Conservation (phyloP, 2,797 vertebrate genomes). For the Cynopterus sphinx region DNA sequence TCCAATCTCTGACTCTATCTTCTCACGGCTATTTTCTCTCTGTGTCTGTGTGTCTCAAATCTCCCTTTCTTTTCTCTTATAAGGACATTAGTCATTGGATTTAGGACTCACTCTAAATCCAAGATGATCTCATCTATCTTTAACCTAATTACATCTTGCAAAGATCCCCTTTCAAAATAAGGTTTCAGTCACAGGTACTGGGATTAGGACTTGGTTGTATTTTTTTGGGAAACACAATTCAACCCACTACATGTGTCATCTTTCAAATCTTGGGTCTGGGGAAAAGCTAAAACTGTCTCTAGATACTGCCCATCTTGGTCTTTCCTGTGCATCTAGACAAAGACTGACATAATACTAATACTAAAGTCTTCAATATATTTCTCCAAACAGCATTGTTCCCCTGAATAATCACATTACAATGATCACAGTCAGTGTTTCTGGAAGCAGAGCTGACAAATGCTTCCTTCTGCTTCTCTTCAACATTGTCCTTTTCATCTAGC, state of each 20-base stretch:
- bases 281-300: neutral
- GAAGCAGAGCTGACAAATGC: neutral
- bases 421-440: neutral
- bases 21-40: neutral
- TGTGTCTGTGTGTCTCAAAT: neutral
- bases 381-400: neutral
- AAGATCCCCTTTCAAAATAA: conserved; percentile 4
- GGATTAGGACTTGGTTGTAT: neutral
- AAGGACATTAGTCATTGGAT: neutral
- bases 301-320: neutral
- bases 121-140: neutral
- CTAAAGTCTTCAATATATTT: neutral
- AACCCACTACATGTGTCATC: neutral
- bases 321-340: neutral
- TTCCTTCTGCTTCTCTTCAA: neutral
- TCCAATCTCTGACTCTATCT: neutral
- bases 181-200: neutral
- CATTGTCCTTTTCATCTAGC: neutral
- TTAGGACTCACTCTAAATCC: neutral
- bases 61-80: neutral
- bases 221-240: neutral
- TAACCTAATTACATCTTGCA: neutral
- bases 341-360: neutral
- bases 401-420: neutral
- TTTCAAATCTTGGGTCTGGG: neutral